A percentile compares a stretch with the other conserved stretches of the same genome.
Evolutionary conservation across 2,888 invertebrate species (phyloP).

Genomic region (Idaea aversata): DNA sequence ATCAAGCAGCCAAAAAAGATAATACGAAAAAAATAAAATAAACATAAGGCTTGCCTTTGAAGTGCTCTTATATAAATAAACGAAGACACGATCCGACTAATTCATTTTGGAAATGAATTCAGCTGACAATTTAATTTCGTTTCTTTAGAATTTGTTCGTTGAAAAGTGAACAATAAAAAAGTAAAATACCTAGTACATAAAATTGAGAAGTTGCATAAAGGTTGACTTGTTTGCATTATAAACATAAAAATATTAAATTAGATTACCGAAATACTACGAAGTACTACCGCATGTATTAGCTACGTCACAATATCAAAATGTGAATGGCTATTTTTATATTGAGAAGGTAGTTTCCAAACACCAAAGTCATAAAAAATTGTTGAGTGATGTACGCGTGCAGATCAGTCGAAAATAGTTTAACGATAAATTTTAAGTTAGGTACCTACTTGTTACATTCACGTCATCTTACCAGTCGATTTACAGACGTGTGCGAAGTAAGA

Average conservation of each 20-base stretch:
- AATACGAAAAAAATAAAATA: neutral
- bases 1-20: no score
- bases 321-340: constrained; percentile 67
- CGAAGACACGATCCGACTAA: neutral
- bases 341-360: constrained; percentile 49
- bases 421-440: constrained; percentile 52
- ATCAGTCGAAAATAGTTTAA: constrained; percentile 66
- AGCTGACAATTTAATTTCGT: neutral
- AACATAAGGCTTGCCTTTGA: neutral
- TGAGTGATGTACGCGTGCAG: constrained; percentile 64
- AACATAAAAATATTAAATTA: neutral
- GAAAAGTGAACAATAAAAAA: neutral
- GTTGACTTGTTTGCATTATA: neutral
- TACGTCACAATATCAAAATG: constrained; percentile 57
- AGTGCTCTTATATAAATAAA: neutral
- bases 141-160: neutral
- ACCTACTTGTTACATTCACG: constrained; percentile 33
- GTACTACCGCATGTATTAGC: neutral
- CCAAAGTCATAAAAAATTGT: constrained; percentile 51
- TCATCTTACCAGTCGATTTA: constrained; percentile 13
- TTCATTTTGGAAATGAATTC: neutral
- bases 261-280: neutral
- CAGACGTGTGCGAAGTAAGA: neutral
- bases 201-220: neutral
- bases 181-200: neutral